Percentiles rank a stretch among this genome's conserved stretches.
These are phyloP conservation scores for Eupelmus urozonus DNA, from an alignment of 2,888 invertebrate genomes.

Conservation along the genomic window DNA sequence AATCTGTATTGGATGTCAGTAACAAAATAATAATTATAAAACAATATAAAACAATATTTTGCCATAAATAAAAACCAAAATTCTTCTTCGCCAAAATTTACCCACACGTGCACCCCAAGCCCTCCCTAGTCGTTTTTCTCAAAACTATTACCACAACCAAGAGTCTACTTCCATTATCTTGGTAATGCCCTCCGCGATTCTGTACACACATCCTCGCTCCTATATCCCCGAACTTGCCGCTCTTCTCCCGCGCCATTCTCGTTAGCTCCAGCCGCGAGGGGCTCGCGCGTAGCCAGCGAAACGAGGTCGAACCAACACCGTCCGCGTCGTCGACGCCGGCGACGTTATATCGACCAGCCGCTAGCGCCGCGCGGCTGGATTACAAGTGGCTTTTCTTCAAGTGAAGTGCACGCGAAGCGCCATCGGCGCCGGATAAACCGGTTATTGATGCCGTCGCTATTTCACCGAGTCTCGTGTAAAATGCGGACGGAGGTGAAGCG, in stretches of 20 bases:
- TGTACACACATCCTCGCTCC: not conserved
- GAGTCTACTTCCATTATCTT: conserved; percentile 24
- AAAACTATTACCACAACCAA: conserved; percentile 18
- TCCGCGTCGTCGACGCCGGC: too few species aligned
- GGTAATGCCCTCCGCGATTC: not conserved
- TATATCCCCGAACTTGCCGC: not conserved
- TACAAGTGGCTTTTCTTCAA: conserved; percentile 70
- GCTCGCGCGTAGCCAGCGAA: not conserved
- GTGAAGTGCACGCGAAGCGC: conserved; percentile 63
- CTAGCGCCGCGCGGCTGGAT: conserved; percentile 61
- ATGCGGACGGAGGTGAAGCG: conserved; percentile 63
- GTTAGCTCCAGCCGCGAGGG: too few species aligned
- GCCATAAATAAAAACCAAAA: too few species aligned
- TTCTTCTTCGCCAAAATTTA: too few species aligned
- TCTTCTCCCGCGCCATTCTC: too few species aligned
- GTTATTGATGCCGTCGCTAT: conserved; percentile 74
- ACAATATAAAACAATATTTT: too few species aligned
- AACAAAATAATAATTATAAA: too few species aligned
- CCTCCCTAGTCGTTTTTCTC: not conserved
- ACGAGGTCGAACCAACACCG: conserved; percentile 12
- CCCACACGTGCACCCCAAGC: too few species aligned
- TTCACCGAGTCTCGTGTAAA: conserved; percentile 72
- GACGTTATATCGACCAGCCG: conserved; percentile 25
- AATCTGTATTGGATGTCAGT: too few species aligned
- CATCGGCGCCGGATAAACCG: conserved; percentile 74